phyloP scores from a whole-genome alignment of 2,888 invertebrate genomes.

The Drosophila silvestris region DNA sequence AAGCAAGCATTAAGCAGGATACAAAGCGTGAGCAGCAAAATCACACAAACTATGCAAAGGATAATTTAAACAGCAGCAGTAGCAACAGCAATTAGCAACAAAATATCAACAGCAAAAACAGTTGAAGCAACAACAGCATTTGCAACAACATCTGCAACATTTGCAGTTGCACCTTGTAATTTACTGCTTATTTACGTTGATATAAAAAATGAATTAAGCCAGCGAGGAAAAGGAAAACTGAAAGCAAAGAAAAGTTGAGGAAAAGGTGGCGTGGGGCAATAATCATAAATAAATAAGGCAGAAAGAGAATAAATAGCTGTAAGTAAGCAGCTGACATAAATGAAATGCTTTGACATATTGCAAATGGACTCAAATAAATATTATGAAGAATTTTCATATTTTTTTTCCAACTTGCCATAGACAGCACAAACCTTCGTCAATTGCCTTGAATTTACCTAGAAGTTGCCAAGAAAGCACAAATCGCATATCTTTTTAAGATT shows the following conservation, averaged over 20 bases:
- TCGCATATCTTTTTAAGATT: neutral
- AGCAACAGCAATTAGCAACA: conserved; percentile 31
- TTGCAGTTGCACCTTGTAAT: conserved; percentile 65
- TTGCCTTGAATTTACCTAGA: conserved; percentile 21
- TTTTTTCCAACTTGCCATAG: neutral
- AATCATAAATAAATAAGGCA: conserved; percentile 65
- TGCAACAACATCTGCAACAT: conserved; percentile 25
- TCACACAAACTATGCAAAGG: conserved; percentile 44
- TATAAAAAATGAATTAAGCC: conserved; percentile 77
- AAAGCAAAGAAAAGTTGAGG: conserved; percentile 11
- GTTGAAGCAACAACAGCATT: conserved; percentile 22
- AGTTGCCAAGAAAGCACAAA: neutral
- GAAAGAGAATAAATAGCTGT: conserved; percentile 21
- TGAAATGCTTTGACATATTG: conserved; percentile 75
- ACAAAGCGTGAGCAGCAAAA: conserved; percentile 37
- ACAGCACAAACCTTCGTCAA: conserved; percentile 33
- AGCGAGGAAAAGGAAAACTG: conserved; percentile 32
- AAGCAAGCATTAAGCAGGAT: conserved; percentile 23
- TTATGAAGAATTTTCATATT: conserved; percentile 6
- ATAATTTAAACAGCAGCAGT: conserved; percentile 33
- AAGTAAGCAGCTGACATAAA: conserved; percentile 56
- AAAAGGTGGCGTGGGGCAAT: conserved; percentile 15
- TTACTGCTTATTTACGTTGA: conserved; percentile 78
- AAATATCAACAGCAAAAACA: conserved; percentile 2
- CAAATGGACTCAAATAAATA: conserved; percentile 50